phyloP scores from a whole-genome alignment of 2,888 invertebrate species.

The Cinara cedri region DNA sequence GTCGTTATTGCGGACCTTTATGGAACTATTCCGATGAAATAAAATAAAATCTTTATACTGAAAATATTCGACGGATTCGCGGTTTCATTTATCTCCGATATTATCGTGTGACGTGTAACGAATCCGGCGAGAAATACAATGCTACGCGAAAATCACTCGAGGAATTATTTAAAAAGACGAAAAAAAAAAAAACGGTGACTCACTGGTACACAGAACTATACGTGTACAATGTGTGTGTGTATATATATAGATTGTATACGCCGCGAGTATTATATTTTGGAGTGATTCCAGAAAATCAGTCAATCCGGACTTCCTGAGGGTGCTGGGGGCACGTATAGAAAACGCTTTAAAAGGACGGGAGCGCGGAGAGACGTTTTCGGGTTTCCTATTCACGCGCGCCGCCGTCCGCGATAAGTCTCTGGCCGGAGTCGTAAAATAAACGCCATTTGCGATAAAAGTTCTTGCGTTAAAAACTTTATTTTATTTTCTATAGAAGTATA shows the following conservation, averaged over 20 bases:
- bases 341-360: conserved; percentile 37
- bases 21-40: too few relatives aligned
- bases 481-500: conserved; percentile 6
- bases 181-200: not conserved
- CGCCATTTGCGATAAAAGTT: conserved; percentile 55
- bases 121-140: too few relatives aligned
- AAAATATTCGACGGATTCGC: too few relatives aligned
- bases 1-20: too few relatives aligned
- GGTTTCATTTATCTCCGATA: too few relatives aligned
- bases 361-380: conserved; percentile 34
- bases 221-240: too few relatives aligned
- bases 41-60: too few relatives aligned
- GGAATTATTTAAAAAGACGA: conserved; percentile 23
- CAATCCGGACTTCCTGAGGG: conserved; percentile 41
- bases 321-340: conserved; percentile 13
- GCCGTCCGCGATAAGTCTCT: conserved; percentile 27
- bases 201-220: too few relatives aligned
- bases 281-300: conserved; percentile 47
- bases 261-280: conserved; percentile 13
- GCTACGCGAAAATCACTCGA: not conserved
- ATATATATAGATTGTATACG: conserved; percentile 19
- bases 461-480: conserved; percentile 56
- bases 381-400: conserved; percentile 46
- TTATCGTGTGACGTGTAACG: too few relatives aligned
- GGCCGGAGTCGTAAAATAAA: conserved; percentile 49